A percentile compares a stretch with the other conserved stretches of the same genome.
phyloP scores from a whole-genome alignment of 2,113 vertebrate species.

The Martes martes region DNA sequence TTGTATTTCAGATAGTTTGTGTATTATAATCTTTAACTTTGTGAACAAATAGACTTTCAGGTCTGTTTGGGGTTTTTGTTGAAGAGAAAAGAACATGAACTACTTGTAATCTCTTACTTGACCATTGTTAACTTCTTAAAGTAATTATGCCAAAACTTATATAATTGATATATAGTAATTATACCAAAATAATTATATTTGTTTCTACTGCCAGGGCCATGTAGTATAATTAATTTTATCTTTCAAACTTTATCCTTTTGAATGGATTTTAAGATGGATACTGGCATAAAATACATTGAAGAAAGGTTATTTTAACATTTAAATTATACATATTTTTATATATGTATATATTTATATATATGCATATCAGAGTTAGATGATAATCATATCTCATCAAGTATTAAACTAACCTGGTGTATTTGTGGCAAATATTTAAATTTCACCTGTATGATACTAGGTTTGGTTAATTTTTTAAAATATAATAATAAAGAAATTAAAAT shows the following conservation, averaged over 20 bases:
- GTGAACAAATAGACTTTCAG: not conserved
- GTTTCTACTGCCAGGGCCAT: not conserved
- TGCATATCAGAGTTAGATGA: not conserved
- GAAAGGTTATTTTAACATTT: not conserved
- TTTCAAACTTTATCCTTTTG: not conserved
- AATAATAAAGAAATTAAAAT: not conserved
- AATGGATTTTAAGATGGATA: not conserved
- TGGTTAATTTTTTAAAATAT: not conserved
- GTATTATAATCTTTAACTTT: not conserved
- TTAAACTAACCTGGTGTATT: not conserved
- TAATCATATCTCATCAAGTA: not conserved
- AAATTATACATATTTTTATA: not conserved
- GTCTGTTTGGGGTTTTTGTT: not conserved
- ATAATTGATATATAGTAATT: not conserved
- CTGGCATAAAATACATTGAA: not conserved
- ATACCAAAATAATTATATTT: not conserved
- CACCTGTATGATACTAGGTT: not conserved
- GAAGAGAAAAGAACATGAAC: not conserved
- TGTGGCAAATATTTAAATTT: constrained; percentile 5
- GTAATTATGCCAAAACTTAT: not conserved
- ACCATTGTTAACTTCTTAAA: not conserved
- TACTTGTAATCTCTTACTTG: not conserved
- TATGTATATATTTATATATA: not conserved
- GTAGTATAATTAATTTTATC: not conserved
- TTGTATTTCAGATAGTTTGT: not conserved